These are phyloP conservation scores for Camarhynchus parvulus DNA, from an alignment of 2,113 vertebrate species.

Conservation along the genomic window DNA sequence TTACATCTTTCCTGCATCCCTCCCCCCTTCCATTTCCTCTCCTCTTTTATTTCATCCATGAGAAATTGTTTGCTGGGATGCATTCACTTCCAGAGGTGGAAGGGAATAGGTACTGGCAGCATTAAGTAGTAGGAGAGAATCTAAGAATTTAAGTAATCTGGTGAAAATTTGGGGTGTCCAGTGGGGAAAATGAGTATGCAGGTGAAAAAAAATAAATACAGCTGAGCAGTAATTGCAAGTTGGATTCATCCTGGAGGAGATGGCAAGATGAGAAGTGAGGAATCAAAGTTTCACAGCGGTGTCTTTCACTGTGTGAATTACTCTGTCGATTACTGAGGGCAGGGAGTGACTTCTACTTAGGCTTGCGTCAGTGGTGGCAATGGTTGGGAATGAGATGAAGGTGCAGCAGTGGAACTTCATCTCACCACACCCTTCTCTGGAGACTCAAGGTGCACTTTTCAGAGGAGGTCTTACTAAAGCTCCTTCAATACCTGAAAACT, in stretches of 20 bases:
- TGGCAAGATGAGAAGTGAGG: not conserved
- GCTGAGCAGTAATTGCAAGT: not conserved
- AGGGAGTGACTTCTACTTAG: not conserved
- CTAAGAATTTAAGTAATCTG: not conserved
- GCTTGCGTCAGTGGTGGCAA: not conserved
- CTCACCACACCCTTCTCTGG: not conserved
- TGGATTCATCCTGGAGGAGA: not conserved
- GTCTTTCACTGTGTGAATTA: not conserved
- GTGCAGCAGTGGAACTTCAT: not conserved
- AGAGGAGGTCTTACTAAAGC: not conserved
- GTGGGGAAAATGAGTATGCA: accelerated
- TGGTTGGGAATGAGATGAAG: not conserved
- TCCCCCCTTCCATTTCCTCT: not conserved
- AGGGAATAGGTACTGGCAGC: not conserved
- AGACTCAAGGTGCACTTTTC: not conserved
- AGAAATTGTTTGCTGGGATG: not conserved
- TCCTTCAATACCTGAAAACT: not conserved
- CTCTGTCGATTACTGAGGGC: not conserved
- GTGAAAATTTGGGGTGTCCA: not conserved
- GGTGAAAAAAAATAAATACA: not conserved
- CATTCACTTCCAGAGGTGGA: not conserved
- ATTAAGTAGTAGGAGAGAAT: not conserved
- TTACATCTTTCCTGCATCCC: not conserved
- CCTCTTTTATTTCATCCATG: not conserved
- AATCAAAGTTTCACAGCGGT: not conserved